Percentiles rank a stretch among this genome's conserved stretches.
These are phyloP conservation scores for Hyphantria cunea DNA, from an alignment of 1,140 invertebrate species.

Conservation along the genomic window DNA sequence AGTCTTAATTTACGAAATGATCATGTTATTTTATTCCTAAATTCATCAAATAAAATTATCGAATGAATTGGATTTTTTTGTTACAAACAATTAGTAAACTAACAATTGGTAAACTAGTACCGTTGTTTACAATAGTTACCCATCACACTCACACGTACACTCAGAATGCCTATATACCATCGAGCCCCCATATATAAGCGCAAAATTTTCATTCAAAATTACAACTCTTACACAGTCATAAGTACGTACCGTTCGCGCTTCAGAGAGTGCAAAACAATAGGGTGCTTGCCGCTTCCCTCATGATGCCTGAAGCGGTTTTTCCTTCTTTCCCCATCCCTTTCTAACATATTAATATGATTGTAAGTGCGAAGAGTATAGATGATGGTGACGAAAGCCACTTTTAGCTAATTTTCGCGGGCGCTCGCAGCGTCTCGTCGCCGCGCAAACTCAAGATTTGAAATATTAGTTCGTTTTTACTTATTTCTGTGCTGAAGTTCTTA, in stretches of 20 bases:
- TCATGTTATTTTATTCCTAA: too few relatives aligned
- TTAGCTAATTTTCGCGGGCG: conserved; percentile 73
- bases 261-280: conserved; percentile 73
- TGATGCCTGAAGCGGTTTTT: conserved; percentile 67
- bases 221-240: conserved; percentile 57
- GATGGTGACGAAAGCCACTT: conserved; percentile 63
- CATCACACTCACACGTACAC: not conserved
- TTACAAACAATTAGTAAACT: too few relatives aligned
- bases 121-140: too few relatives aligned
- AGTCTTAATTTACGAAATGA: too few relatives aligned
- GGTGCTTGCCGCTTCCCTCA: conserved; percentile 69
- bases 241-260: conserved; percentile 58
- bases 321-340: conserved; percentile 45
- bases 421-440: conserved; percentile 38
- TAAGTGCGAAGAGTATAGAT: conserved; percentile 46
- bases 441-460: conserved; percentile 40
- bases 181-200: conserved; percentile 35
- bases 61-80: too few relatives aligned
- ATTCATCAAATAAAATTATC: too few relatives aligned
- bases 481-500: not conserved
- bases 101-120: too few relatives aligned
- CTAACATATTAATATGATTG: conserved; percentile 33
- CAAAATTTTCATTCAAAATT: conserved; percentile 67
- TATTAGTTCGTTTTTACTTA: conserved; percentile 35
- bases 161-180: not conserved